Evolutionary conservation across 2,888 invertebrate species (phyloP), one percentile per base, ranked within the genome.

Genomic region (Volucella inanis): DNA sequence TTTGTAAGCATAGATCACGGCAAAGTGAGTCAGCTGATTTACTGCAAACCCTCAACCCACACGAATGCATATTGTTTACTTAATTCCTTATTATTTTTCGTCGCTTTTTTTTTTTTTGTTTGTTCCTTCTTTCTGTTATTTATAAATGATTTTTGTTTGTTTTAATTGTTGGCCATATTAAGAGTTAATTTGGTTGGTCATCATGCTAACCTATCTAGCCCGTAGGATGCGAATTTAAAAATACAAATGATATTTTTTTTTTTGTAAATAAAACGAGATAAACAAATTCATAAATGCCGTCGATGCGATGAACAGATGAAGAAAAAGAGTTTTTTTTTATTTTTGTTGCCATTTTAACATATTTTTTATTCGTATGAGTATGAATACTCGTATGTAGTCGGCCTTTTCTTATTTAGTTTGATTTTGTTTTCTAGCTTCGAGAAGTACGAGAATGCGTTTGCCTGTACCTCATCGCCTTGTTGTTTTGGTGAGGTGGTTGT

Each of bases 241-340:
- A 59, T 78, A 81, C 67, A 81, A 57, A 77, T 76, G 31, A 31
- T 31, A 31, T 31, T 77, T 81, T 84, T 84, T n/a, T n/a, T 85
- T 84, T 84, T 85, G 85, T 85, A 85, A 85, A 85, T 81, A 85
- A 77, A 67, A 61, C 31, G 47, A 68, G 47, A 52, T 68, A 18
- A 43, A 77, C 62, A 49, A 62, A 67, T 67, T 47, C n/a, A 75
- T 31, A 31, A 31, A 31, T 50, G 62, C 75, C 84, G 70, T 83
- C 6, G 31, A 31, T 31, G 31, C 31, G 70, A 80, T 41, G 75
- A 75, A 74, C 50, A 57, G 83, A 74, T 78, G 65, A 41, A 61
- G 50, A 52, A 55, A 50, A 54, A 52, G 45, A 55, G 39, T 45
- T 47, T n/a, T 61, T 70, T 31, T 70, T 64, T 39, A 55, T 2